Evolutionary conservation across 2,113 vertebrate genomes (phyloP), one percentile per base, ranked within the genome.

Genomic region (Myxocyprinus asiaticus): DNA sequence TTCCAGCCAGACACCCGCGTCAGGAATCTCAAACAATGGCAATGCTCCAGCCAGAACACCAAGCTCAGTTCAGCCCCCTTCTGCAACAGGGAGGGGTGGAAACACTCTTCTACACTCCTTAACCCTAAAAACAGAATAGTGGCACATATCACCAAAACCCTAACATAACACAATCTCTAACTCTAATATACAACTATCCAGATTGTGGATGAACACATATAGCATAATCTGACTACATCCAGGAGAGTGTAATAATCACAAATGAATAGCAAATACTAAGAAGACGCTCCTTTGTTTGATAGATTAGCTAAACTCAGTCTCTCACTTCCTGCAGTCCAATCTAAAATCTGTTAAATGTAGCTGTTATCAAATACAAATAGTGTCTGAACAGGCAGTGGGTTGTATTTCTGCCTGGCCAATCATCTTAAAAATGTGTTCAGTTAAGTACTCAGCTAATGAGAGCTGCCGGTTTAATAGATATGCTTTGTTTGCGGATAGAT

Each of bases 1-100:
- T 89, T 81, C 86, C 89, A 92, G 90, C 93, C 95, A 90, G 91
- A 84, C 89, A 85, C 86, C 84, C 86, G 0, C 0, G 73, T 89
- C 59, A 86, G 84, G 87, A 88, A 88, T 88, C 86, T 86, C 82
- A 78, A 86, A 90, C 89, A 88, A 88, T 87, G 85, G 78, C 83
- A 62, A 75, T 63, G 81, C 65, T 87, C 84, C 65, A 76, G 82
- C 72, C 84, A 87, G 85, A 87, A 88, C 82, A 65, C 68, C 51
- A 47, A 7, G 0, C 66, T 53, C 53, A 69, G 82, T 66, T 78
- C 81, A 72, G 74, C 84, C 84, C 22, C 80, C 42, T 71, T 67
- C 80, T 47, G 67, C 78, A 77, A 10, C 69, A 58, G 14, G 68
- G 11, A 69, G 75, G 80, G 76, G 81, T 73, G 42, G 69, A 79